phyloP scores from a whole-genome alignment of 1,140 invertebrate genomes.

The Brachionus calyciflorus region DNA sequence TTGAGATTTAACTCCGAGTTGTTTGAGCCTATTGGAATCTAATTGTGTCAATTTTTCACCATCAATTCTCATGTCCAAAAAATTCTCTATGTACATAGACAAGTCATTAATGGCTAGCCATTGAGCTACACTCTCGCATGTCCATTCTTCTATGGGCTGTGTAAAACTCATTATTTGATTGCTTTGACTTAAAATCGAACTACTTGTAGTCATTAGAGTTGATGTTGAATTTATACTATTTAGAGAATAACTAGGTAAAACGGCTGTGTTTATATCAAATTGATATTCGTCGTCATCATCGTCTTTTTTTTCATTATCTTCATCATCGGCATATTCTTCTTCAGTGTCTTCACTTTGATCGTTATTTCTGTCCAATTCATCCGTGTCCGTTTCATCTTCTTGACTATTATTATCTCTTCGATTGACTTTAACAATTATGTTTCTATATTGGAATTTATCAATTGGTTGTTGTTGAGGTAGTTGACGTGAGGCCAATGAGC shows the following conservation, averaged over 20 bases:
- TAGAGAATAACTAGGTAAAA: neutral
- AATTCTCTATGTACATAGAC: neutral
- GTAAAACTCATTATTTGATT: constrained; percentile 32
- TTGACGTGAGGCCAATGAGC: constrained; percentile 22
- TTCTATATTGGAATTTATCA: constrained; percentile 9
- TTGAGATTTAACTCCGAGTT: constrained; percentile 12
- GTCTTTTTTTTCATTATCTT: neutral
- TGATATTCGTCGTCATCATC: constrained; percentile 7
- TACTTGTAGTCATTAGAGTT: neutral
- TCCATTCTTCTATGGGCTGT: constrained; percentile 34
- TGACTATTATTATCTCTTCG: constrained; percentile 10
- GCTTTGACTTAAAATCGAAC: neutral
- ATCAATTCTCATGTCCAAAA: constrained; percentile 25
- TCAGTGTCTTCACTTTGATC: neutral
- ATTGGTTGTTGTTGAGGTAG: constrained; percentile 18
- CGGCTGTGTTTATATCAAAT: neutral
- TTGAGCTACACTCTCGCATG: constrained; percentile 16
- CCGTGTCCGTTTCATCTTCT: constrained; percentile 34
- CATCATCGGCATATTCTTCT: neutral
- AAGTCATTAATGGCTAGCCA: constrained; percentile 32
- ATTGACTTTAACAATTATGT: constrained; percentile 16
- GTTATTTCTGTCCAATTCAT: constrained; percentile 9
- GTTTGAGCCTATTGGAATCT: constrained; percentile 2
- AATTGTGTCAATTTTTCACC: constrained; percentile 20
- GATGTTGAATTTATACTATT: neutral